These are phyloP conservation scores for Chiloscyllium plagiosum DNA, from an alignment of 2,113 vertebrate genomes.

Conservation along the genomic window DNA sequence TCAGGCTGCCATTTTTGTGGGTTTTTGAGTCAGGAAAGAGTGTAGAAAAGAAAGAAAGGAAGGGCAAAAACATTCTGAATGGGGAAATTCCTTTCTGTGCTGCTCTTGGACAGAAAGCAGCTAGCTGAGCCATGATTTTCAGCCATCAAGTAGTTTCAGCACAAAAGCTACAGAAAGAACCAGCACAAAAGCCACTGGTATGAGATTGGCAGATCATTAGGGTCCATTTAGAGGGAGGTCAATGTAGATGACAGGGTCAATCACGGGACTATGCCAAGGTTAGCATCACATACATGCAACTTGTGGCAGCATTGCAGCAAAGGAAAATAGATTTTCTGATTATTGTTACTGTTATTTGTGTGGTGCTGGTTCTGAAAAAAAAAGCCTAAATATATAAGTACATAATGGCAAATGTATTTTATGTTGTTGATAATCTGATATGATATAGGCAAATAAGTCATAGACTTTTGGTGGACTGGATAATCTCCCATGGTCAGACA, in stretches of 20 bases:
- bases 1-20: slow-evolving; percentile 53
- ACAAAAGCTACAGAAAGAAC: slow-evolving; percentile 47
- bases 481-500: slow-evolving; percentile 48
- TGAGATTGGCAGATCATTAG: slow-evolving; percentile 52
- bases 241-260: slow-evolving; percentile 49
- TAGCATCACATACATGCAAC: not conserved
- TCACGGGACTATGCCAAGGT: slow-evolving; percentile 43
- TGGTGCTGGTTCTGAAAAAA: not conserved
- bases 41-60: slow-evolving; percentile 48
- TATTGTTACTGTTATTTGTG: not conserved
- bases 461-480: slow-evolving; percentile 49
- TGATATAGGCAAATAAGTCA: slow-evolving; percentile 46
- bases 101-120: slow-evolving; percentile 45
- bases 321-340: not conserved
- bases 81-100: slow-evolving; percentile 43
- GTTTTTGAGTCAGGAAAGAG: slow-evolving; percentile 52
- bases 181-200: slow-evolving; percentile 48
- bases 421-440: not conserved
- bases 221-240: slow-evolving; percentile 49
- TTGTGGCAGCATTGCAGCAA: slow-evolving; percentile 15
- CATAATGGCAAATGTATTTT: slow-evolving; percentile 7
- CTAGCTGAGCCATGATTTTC: slow-evolving; percentile 49
- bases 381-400: not conserved
- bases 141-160: slow-evolving; percentile 45
- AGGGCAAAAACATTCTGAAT: slow-evolving; percentile 45